A percentile compares a stretch with the other conserved stretches of the same genome.
Conservation (phyloP, 2,797 vertebrate genomes). For the Silurus aristotelis region DNA sequence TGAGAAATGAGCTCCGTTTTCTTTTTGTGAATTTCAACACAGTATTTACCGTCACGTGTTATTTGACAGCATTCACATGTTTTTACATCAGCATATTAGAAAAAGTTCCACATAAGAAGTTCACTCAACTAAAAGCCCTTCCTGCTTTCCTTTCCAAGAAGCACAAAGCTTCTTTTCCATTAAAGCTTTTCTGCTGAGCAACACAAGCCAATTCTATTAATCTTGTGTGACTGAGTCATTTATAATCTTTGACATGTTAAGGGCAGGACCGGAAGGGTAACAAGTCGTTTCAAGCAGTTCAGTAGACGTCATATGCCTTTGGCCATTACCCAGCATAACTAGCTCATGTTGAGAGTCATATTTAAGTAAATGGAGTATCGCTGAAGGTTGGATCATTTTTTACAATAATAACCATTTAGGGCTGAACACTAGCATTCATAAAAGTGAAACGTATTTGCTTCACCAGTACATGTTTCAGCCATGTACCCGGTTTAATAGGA, state of each 20-base stretch:
- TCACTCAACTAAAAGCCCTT: not conserved
- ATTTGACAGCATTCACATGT: not conserved
- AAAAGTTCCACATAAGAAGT: not conserved
- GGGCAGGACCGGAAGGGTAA: slow-evolving; percentile 59
- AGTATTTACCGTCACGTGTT: not conserved
- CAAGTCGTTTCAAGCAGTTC: slow-evolving; percentile 43
- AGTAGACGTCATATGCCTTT: slow-evolving; percentile 50
- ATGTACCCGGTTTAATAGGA: not conserved
- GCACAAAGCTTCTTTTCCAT: slow-evolving; percentile 50
- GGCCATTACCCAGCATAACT: slow-evolving; percentile 55
- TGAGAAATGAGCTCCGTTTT: no score
- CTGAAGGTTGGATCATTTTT: slow-evolving; percentile 24
- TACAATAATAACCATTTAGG: slow-evolving; percentile 2
- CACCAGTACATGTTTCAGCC: not conserved
- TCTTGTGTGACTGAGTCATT: slow-evolving; percentile 65
- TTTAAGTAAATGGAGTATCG: slow-evolving; percentile 43
- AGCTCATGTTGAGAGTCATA: slow-evolving; percentile 56
- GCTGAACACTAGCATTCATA: not conserved
- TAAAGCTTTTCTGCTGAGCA: slow-evolving; percentile 58
- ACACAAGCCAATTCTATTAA: slow-evolving; percentile 61
- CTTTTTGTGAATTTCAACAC: no score
- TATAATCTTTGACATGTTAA: slow-evolving; percentile 69
- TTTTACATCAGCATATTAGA: not conserved
- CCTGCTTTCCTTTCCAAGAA: slow-evolving; percentile 47
- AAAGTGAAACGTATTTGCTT: not conserved